Base-by-base conservation (phyloP, 2,888 invertebrate species). In the Drosophila pegasa region DNA sequence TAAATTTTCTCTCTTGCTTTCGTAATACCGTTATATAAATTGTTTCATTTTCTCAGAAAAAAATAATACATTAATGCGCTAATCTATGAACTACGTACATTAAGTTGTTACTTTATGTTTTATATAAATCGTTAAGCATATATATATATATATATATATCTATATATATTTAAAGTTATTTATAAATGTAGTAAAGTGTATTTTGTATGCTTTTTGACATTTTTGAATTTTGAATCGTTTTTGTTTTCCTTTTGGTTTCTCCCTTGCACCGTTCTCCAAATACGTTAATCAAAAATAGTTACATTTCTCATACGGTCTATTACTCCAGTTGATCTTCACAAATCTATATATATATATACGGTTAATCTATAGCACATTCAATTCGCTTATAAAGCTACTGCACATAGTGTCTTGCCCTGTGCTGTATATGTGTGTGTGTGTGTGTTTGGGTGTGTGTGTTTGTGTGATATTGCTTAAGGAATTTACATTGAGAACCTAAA, bases 11-110 rank as follows among this genome's bases (percentile, higher is more conserved):
- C 58, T 66, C 50, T 55, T 66, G 52, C 63, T 55, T 59, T 67
- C 57, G 51, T 69, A 48, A 60, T 78, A 65, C 54, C 47, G 74
- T 72, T 82, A 81, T 74, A 82, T 76, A 85, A 79, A 73, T 75
- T 60, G 59, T 69, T 82, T 77, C 70, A 83, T 84, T 84, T 84
- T 86, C 84, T 86, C 87, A 86, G 87, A 88, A 84, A 84, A 84
- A 81, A 87, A 86, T 65, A 87, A 83, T 69, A 33, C 22, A 43
- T 75, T 73, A 78, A 78, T 78, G 63, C 29, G 64, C 78, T 73
- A 73, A 59, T 37, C 55, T 77, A 66, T 61, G 37, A 67, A 71
- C 76, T 75, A 79, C 75, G 61, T 71, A 74, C 55, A 58, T 59
- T 48, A 56, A 61, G 47, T 57, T 60, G 59, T 70, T 70, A 80